Percentiles rank a stretch among this genome's conserved stretches.
Conservation (phyloP, 2,888 invertebrate species). For the Stegana nigrithorax region DNA sequence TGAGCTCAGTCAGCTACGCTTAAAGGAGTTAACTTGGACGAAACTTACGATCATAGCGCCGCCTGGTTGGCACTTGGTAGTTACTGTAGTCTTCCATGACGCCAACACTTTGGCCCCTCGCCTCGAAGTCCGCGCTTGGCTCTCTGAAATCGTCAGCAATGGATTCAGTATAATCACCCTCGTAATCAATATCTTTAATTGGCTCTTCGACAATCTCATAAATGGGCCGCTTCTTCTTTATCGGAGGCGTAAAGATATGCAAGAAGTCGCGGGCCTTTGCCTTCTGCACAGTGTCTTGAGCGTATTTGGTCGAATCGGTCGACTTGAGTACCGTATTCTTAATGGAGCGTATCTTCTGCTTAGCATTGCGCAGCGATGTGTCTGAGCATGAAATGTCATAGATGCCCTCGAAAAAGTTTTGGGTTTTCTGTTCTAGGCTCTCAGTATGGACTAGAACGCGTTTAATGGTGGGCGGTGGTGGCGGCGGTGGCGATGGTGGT, state of each 20-base stretch:
- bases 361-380: slow-evolving; percentile 66
- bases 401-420: slow-evolving; percentile 66
- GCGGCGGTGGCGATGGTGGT: slow-evolving; percentile 64
- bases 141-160: slow-evolving; percentile 63
- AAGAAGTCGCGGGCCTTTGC: slow-evolving; percentile 68
- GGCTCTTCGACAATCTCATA: slow-evolving; percentile 68
- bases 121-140: slow-evolving; percentile 58
- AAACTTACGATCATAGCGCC: slow-evolving; percentile 67
- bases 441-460: slow-evolving; percentile 67
- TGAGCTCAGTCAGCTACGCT: no score
- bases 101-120: slow-evolving; percentile 58
- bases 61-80: slow-evolving; percentile 74
- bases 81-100: slow-evolving; percentile 68
- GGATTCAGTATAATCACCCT: slow-evolving; percentile 59
- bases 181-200: slow-evolving; percentile 41
- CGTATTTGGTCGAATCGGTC: slow-evolving; percentile 66
- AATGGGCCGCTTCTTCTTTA: slow-evolving; percentile 62
- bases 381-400: slow-evolving; percentile 63
- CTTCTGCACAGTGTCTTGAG: slow-evolving; percentile 68
- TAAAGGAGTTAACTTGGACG: neutral
- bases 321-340: slow-evolving; percentile 67
- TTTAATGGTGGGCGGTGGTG: slow-evolving; percentile 61
- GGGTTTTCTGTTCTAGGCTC: slow-evolving; percentile 66
- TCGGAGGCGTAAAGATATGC: slow-evolving; percentile 67
- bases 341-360: slow-evolving; percentile 67